Conservation (phyloP, 2,888 invertebrate species). For the Melinaea menophilus region DNA sequence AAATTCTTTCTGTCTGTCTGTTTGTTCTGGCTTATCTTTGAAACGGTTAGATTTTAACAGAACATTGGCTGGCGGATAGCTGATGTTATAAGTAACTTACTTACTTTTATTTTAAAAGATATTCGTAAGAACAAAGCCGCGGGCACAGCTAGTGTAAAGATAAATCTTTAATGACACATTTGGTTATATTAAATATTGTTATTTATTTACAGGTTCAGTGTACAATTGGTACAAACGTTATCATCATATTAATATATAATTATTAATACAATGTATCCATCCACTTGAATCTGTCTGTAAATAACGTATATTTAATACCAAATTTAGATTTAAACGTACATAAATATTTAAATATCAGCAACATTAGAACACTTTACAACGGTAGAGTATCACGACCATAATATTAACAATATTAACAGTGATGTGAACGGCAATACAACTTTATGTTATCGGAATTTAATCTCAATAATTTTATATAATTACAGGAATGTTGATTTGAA, state of each 20-base stretch:
- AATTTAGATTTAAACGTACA: slow-evolving; percentile 23
- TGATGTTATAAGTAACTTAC: no score
- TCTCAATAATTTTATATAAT: slow-evolving; percentile 19
- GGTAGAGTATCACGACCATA: slow-evolving; percentile 46
- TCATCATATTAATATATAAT: no score
- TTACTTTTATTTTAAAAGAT: no score
- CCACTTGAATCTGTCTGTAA: background rate
- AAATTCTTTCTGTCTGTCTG: no score
- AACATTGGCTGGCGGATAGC: no score
- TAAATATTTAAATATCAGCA: slow-evolving; percentile 22
- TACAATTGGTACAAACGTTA: no score
- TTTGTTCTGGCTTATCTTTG: no score
- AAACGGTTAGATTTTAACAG: no score
- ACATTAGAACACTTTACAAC: slow-evolving; percentile 27
- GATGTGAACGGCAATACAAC: slow-evolving; percentile 13
- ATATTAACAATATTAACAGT: slow-evolving; percentile 48
- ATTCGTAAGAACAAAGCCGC: no score
- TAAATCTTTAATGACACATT: slow-evolving; percentile 2
- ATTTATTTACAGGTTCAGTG: slow-evolving; percentile 1
- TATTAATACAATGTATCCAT: no score
- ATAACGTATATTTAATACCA: slow-evolving; percentile 2
- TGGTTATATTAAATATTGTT: slow-evolving; percentile 3
- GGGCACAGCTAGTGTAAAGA: background rate
- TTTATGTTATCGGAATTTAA: slow-evolving; percentile 1
- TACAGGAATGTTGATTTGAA: slow-evolving; percentile 26